Percentiles rank a stretch among this genome's conserved stretches.
phyloP scores from a whole-genome alignment of 2,113 vertebrate genomes.

The Lepus timidus region DNA sequence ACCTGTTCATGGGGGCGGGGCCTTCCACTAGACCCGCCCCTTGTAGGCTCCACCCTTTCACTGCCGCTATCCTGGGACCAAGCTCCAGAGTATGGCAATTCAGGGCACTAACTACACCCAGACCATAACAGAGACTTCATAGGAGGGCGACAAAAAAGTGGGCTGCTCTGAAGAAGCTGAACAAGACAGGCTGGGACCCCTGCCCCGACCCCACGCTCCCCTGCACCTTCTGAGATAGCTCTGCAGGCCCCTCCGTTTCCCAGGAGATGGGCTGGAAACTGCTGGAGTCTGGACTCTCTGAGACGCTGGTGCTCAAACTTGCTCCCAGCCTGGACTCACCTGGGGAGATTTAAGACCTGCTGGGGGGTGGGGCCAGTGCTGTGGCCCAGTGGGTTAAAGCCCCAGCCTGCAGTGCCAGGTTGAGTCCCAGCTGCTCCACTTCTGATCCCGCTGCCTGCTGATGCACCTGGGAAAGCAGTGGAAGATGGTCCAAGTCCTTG shows the following conservation, averaged over 20 bases:
- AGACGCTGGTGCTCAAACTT: not conserved
- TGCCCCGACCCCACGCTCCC: not conserved
- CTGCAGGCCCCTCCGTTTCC: not conserved
- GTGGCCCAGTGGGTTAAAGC: too few species aligned
- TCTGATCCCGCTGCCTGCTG: too few species aligned
- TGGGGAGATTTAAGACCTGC: not conserved
- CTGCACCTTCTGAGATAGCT: not conserved
- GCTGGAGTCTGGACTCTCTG: rapidly evolving
- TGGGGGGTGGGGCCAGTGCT: too few species aligned
- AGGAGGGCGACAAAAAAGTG: not conserved
- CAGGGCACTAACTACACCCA: not conserved
- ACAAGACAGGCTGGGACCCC: not conserved
- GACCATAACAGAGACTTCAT: not conserved
- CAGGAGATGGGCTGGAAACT: not conserved
- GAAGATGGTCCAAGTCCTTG: too few species aligned
- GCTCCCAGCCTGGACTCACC: not conserved
- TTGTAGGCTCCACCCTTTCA: not conserved
- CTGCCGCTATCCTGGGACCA: not conserved
- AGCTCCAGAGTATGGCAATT: not conserved
- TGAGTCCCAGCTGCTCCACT: too few species aligned
- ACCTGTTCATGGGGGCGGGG: too few species aligned
- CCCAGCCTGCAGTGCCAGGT: too few species aligned
- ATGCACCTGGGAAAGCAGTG: too few species aligned
- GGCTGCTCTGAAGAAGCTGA: not conserved
- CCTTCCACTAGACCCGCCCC: not conserved